Percentiles rank a stretch among this genome's conserved stretches.
These are phyloP conservation scores for Apocheima hispidaria DNA, from an alignment of 2,888 invertebrate species.

Conservation along the genomic window DNA sequence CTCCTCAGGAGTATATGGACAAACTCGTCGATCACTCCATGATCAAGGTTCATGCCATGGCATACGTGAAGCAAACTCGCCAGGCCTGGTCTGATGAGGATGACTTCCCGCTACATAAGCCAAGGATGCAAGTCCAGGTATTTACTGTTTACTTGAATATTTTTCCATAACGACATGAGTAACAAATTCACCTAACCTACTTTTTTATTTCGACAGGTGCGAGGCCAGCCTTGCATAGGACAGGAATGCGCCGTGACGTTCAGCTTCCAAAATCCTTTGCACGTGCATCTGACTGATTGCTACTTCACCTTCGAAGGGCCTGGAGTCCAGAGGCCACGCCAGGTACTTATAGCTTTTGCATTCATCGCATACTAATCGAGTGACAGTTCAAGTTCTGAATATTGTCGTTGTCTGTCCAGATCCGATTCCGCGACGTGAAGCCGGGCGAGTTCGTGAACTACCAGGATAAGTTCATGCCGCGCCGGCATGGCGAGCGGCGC, in stretches of 20 bases:
- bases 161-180: neutral
- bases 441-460: slow-evolving; percentile 88
- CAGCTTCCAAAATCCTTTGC: slow-evolving; percentile 89
- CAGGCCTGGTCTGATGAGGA: slow-evolving; percentile 92
- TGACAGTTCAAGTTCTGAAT: neutral
- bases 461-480: slow-evolving; percentile 87
- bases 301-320: slow-evolving; percentile 90
- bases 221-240: slow-evolving; percentile 81
- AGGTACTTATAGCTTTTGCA: slow-evolving; percentile 57
- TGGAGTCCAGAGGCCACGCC: slow-evolving; percentile 87
- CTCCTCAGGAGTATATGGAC: slow-evolving; percentile 89
- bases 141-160: neutral
- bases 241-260: slow-evolving; percentile 85
- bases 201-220: slow-evolving; percentile 60
- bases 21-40: slow-evolving; percentile 90
- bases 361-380: neutral
- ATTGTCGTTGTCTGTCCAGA: slow-evolving; percentile 56
- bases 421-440: slow-evolving; percentile 87
- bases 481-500: slow-evolving; percentile 86
- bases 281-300: slow-evolving; percentile 87
- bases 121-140: slow-evolving; percentile 88
- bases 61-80: slow-evolving; percentile 89
- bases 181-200: no score
- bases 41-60: slow-evolving; percentile 91
- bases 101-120: slow-evolving; percentile 89